Evolutionary conservation across 2,888 invertebrate genomes (phyloP).

Genomic region (Stenolophus ochropezus): DNA sequence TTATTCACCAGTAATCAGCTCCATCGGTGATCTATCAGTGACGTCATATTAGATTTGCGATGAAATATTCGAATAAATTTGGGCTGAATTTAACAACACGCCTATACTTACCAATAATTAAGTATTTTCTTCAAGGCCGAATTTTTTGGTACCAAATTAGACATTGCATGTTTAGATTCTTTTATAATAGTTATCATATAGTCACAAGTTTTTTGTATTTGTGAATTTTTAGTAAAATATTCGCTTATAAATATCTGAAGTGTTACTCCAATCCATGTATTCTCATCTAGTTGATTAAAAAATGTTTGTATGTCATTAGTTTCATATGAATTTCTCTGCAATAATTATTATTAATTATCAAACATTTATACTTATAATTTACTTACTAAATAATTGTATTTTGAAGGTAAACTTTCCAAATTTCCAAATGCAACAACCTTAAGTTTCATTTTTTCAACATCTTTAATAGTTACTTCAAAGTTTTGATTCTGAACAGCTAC

Average conservation of each 20-base stretch:
- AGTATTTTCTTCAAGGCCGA: conserved; percentile 63
- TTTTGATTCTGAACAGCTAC: conserved; percentile 66
- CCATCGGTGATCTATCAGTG: no score
- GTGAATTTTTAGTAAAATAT: conserved; percentile 63
- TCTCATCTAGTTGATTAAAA: conserved; percentile 63
- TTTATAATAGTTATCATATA: conserved; percentile 60
- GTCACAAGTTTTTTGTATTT: conserved; percentile 56
- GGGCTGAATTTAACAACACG: no score
- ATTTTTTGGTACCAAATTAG: conserved; percentile 63
- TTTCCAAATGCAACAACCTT: conserved; percentile 58
- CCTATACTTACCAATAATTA: conserved; percentile 65
- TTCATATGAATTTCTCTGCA: conserved; percentile 54
- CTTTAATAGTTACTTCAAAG: conserved; percentile 61
- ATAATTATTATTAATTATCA: background rate
- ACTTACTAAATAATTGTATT: conserved; percentile 57
- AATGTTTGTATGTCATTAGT: conserved; percentile 62
- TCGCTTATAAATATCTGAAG: conserved; percentile 64
- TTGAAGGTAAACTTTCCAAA: conserved; percentile 31
- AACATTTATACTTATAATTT: conserved; percentile 5
- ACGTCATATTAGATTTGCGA: no score
- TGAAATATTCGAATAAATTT: no score
- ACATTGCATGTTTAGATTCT: conserved; percentile 60
- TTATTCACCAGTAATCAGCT: no score
- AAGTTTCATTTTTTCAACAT: conserved; percentile 63
- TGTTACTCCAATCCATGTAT: conserved; percentile 66